These are phyloP conservation scores for Meleagris gallopavo DNA, from an alignment of 2,113 vertebrate genomes.

Conservation along the genomic window DNA sequence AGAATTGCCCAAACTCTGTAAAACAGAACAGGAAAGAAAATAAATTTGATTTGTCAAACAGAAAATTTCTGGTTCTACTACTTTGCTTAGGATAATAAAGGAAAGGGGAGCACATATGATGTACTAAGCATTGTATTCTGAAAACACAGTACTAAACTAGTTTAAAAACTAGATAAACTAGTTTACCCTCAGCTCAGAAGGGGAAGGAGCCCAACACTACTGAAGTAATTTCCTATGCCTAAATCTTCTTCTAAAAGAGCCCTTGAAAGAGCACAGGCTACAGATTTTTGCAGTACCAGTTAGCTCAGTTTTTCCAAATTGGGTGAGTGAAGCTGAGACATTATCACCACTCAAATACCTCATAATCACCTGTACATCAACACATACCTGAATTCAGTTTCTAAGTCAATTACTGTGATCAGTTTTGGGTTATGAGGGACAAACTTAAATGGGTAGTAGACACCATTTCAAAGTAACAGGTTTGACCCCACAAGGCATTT, in stretches of 20 bases:
- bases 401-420: neutral
- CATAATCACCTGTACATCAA: neutral
- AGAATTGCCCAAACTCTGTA: slow-evolving; percentile 66
- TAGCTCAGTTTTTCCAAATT: neutral
- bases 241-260: neutral
- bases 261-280: neutral
- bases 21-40: neutral
- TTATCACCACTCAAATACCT: neutral
- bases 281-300: no score
- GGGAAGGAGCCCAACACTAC: neutral
- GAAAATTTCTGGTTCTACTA: neutral
- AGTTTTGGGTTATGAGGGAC: neutral
- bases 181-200: neutral
- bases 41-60: neutral
- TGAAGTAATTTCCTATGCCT: neutral
- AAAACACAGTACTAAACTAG: neutral
- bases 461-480: neutral
- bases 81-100: neutral
- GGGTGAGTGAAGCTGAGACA: neutral
- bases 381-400: neutral
- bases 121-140: neutral
- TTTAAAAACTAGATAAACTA: neutral
- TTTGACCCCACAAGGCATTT: neutral
- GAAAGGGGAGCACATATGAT: rapidly evolving
- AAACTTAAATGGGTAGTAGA: neutral